Evolutionary conservation across 2,888 invertebrate genomes (phyloP).

Genomic region (Lissocephala sabroskyi): DNA sequence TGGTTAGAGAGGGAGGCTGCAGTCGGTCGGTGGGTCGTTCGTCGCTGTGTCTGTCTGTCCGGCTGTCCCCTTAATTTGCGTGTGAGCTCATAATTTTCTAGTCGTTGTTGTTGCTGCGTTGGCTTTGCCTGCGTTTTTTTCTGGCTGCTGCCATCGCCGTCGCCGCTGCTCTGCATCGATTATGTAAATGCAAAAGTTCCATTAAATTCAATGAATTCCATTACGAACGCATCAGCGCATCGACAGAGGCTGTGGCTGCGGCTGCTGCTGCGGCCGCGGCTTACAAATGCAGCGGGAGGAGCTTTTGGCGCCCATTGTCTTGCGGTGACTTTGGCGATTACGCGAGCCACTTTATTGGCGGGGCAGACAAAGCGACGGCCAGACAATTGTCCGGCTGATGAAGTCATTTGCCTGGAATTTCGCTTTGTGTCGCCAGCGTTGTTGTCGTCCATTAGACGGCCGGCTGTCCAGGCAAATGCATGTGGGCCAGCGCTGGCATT

Average conservation of each 20-base stretch:
- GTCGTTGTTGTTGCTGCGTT: conserved; percentile 3
- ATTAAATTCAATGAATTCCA: conserved; percentile 67
- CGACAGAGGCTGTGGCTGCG: neutral
- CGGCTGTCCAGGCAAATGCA: neutral
- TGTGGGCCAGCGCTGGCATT: neutral
- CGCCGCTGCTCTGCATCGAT: conserved; percentile 40
- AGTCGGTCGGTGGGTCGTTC: neutral
- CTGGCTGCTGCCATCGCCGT: neutral
- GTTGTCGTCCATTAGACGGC: too few relatives aligned
- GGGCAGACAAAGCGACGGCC: neutral
- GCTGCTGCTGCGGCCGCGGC: too few relatives aligned
- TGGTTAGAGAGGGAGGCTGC: neutral
- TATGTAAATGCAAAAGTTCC: conserved; percentile 64
- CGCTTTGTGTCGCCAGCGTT: neutral
- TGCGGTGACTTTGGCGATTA: conserved; percentile 15
- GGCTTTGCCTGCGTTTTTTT: neutral
- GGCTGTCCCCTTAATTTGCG: conserved; percentile 29
- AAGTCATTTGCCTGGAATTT: conserved; percentile 14
- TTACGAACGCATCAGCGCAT: conserved; percentile 34
- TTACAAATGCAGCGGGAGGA: neutral
- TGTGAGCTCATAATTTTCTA: conserved; percentile 28
- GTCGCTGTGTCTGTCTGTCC: neutral
- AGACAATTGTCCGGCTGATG: conserved; percentile 2
- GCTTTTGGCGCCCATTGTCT: conserved; percentile 26
- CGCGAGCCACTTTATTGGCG: conserved; percentile 1